phyloP scores from a whole-genome alignment of 2,888 invertebrate species.

The Pemphredon lugubris region DNA sequence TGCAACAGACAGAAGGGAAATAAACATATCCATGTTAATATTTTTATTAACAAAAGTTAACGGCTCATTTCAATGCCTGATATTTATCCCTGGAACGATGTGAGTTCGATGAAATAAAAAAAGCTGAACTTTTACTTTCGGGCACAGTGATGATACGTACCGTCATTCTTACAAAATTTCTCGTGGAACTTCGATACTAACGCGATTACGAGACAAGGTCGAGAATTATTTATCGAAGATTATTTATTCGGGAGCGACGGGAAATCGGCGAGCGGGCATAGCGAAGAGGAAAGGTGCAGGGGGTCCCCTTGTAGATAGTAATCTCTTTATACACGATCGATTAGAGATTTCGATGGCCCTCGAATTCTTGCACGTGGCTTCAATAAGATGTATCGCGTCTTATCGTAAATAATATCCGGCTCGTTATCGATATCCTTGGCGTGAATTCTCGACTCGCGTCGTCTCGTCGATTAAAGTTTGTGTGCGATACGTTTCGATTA shows the following conservation, averaged over 20 bases:
- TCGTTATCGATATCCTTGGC: slow-evolving; percentile 30
- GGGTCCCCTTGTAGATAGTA: slow-evolving; percentile 9
- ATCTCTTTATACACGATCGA: slow-evolving; percentile 34
- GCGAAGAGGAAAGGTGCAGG: not conserved
- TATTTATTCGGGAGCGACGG: not conserved
- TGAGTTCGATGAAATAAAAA: too few species aligned
- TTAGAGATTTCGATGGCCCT: slow-evolving; percentile 35
- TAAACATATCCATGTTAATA: too few species aligned
- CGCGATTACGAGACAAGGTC: too few species aligned
- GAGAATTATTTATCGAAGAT: slow-evolving; percentile 1
- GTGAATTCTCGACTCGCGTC: not conserved
- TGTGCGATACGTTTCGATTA: not conserved
- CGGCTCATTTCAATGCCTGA: too few species aligned
- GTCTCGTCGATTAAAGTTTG: slow-evolving; percentile 10
- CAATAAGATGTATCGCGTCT: slow-evolving; percentile 32
- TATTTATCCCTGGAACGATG: too few species aligned
- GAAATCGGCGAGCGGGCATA: not conserved
- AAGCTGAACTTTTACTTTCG: too few species aligned
- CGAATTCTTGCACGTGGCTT: slow-evolving; percentile 58
- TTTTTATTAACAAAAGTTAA: too few species aligned
- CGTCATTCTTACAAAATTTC: too few species aligned
- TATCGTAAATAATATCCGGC: slow-evolving; percentile 44
- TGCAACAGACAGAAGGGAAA: too few species aligned
- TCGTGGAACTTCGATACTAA: too few species aligned
- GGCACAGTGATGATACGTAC: too few species aligned